Percentiles rank a stretch among this genome's conserved stretches.
Evolutionary conservation across 1,140 invertebrate species (phyloP).

Genomic region (Tetragonula clypearis): DNA sequence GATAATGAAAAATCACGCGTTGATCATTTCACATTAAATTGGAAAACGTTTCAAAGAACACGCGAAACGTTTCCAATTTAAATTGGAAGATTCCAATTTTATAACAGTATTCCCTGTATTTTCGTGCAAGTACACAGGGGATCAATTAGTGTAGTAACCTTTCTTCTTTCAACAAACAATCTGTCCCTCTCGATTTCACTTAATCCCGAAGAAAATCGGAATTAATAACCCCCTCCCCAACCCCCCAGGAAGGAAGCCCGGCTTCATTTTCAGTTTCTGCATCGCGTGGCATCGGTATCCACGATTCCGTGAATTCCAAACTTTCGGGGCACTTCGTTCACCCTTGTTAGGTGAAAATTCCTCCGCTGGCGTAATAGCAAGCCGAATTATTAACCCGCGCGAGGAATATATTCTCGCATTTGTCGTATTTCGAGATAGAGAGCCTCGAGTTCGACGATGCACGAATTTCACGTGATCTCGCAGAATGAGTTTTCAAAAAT

Average conservation of each 20-base stretch:
- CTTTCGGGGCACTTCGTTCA: neutral
- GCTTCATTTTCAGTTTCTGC: neutral
- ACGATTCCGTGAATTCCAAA: constrained; percentile 9
- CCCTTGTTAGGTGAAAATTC: constrained; percentile 26
- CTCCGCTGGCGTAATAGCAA: neutral
- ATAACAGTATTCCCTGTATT: too few species aligned
- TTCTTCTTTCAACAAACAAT: too few species aligned
- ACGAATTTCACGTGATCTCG: neutral
- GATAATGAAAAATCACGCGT: too few species aligned
- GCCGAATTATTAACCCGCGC: constrained; percentile 17
- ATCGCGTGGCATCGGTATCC: neutral
- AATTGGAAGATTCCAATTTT: too few species aligned
- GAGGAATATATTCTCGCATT: neutral
- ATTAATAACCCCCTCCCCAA: neutral
- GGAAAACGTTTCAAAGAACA: too few species aligned
- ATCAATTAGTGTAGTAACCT: too few species aligned
- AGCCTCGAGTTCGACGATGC: neutral
- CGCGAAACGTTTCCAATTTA: too few species aligned
- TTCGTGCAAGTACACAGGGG: too few species aligned
- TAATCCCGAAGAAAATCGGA: neutral
- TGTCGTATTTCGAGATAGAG: neutral
- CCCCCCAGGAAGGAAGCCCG: too few species aligned
- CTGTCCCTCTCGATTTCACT: too few species aligned
- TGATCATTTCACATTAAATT: too few species aligned
- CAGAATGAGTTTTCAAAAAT: neutral